These are phyloP conservation scores for Dolomedes plantarius DNA, from an alignment of 2,888 invertebrate species.

Conservation along the genomic window DNA sequence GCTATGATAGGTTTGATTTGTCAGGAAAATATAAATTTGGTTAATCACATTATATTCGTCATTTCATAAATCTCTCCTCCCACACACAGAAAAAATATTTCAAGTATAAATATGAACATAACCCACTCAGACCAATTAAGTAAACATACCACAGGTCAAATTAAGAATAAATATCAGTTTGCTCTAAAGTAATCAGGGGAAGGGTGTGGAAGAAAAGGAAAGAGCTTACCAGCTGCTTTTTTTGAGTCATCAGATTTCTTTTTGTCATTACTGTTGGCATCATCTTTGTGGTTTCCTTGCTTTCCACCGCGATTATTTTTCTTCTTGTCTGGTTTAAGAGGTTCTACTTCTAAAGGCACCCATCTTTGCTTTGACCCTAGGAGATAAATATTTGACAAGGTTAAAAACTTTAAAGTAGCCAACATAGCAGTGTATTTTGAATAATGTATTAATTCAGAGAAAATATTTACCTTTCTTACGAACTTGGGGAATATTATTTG, in stretches of 20 bases:
- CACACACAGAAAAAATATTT: no score
- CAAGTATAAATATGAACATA: no score
- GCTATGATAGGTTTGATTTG: no score
- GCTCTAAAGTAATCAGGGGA: no score
- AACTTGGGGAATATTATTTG: slow-evolving; percentile 36
- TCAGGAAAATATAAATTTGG: no score
- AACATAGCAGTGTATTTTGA: background rate
- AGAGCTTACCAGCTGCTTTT: slow-evolving; percentile 13
- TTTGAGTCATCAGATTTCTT: slow-evolving; percentile 34
- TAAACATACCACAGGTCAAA: no score
- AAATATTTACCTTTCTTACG: slow-evolving; percentile 67
- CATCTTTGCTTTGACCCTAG: slow-evolving; percentile 85
- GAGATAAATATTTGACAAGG: background rate
- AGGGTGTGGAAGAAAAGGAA: no score
- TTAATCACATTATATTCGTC: no score
- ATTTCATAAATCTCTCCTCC: no score
- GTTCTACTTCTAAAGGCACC: slow-evolving; percentile 92
- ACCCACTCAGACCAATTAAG: no score
- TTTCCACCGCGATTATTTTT: slow-evolving; percentile 40
- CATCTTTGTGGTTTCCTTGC: slow-evolving; percentile 28
- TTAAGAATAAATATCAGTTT: no score
- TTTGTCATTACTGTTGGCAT: slow-evolving; percentile 30
- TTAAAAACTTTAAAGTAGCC: background rate
- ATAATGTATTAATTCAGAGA: background rate
- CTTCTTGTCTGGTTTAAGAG: slow-evolving; percentile 62